Evolutionary conservation across 2,797 vertebrate genomes (phyloP).

Genomic region (Buceros bicornis): DNA sequence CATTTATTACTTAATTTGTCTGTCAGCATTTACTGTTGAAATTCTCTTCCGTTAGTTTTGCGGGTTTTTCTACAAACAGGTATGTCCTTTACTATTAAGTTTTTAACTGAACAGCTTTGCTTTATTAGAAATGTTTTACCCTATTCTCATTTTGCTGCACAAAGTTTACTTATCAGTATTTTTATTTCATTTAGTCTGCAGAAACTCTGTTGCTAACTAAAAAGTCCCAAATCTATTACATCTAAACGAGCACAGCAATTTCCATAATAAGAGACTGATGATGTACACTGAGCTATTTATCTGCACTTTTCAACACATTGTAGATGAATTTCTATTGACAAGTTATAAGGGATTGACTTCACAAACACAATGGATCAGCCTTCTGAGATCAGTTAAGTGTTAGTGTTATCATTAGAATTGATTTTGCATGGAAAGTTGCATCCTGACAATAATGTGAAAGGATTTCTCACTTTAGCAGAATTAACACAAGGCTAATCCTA

Average conservation of each 20-base stretch:
- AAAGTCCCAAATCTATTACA: constrained; percentile 5
- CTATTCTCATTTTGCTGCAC: neutral
- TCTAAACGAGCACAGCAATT: constrained; percentile 32
- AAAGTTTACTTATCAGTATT: constrained; percentile 19
- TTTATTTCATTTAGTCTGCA: neutral
- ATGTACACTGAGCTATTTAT: constrained; percentile 36
- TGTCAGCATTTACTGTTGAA: neutral
- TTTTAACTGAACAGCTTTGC: neutral
- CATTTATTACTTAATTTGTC: constrained; percentile 66
- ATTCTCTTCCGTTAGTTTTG: constrained; percentile 8
- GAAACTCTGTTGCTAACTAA: neutral
- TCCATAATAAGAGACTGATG: constrained; percentile 13
- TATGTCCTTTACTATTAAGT: neutral
- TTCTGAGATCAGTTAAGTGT: constrained; percentile 42
- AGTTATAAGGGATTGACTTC: constrained; percentile 34
- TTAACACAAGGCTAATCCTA: neutral
- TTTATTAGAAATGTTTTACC: constrained; percentile 1
- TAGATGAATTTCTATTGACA: constrained; percentile 8
- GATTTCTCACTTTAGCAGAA: constrained; percentile 33
- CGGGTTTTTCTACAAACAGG: neutral
- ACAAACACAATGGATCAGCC: neutral
- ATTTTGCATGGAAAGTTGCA: constrained; percentile 48
- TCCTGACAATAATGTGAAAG: neutral
- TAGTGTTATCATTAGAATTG: constrained; percentile 21
- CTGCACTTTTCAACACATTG: neutral